These are phyloP conservation scores for Caenorhabditis virilis DNA, from an alignment of 2,888 invertebrate genomes.

Conservation along the genomic window DNA sequence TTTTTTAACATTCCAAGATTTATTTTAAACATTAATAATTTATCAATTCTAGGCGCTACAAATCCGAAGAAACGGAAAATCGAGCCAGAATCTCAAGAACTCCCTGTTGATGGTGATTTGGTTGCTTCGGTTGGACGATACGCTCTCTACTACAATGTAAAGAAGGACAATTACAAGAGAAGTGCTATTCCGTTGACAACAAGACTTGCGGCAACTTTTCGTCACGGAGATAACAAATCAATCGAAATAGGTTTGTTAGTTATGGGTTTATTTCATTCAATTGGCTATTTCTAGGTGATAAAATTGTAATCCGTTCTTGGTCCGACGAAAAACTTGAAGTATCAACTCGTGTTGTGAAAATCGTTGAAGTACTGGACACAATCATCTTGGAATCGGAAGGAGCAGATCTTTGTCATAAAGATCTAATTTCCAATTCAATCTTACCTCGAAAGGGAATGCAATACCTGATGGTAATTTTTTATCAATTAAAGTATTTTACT, in stretches of 20 bases:
- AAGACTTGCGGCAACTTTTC: constrained; percentile 31
- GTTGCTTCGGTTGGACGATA: constrained; percentile 19
- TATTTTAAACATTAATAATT: constrained; percentile 28
- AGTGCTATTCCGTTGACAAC: constrained; percentile 25
- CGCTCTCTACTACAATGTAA: constrained; percentile 21
- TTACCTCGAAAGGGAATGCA: constrained; percentile 30
- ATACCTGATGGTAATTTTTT: constrained; percentile 39
- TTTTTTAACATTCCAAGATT: constrained; percentile 32
- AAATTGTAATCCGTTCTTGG: constrained; percentile 29
- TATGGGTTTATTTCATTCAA: constrained; percentile 25
- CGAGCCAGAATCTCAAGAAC: constrained; percentile 14
- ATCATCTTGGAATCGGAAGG: constrained; percentile 34
- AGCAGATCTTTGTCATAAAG: constrained; percentile 22
- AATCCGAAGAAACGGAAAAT: constrained; percentile 30
- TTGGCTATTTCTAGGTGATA: constrained; percentile 28
- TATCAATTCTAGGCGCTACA: constrained; percentile 35
- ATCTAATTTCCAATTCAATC: constrained; percentile 18
- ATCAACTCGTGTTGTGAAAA: constrained; percentile 25
- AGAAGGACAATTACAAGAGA: constrained; percentile 27
- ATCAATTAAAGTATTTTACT: constrained; percentile 18
- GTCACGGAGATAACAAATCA: constrained; percentile 27
- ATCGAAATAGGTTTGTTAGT: constrained; percentile 40
- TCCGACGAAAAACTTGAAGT: constrained; percentile 25
- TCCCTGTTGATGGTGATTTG: constrained; percentile 24
- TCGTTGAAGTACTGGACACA: constrained; percentile 29